Base-by-base conservation (phyloP, 2,797 vertebrate species). In the Pantherophis alleghaniensis region DNA sequence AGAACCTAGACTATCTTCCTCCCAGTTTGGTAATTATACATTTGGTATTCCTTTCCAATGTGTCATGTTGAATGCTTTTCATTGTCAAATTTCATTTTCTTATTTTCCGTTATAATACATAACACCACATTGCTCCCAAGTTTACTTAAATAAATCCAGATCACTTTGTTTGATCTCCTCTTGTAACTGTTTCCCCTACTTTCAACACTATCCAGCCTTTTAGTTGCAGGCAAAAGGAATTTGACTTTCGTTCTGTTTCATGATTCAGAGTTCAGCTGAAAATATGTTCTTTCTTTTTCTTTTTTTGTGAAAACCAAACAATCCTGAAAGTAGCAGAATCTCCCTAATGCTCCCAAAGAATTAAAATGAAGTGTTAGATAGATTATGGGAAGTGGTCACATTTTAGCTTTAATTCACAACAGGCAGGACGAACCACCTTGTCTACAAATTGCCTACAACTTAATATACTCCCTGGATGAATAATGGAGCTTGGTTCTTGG, bases 221-320 rank as follows among this genome's bases (percentile, higher is more conserved):
- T 90, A 93, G 87, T 90, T 94, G 93, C 95, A 95, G 95, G 92
- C 74, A 16, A 6, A 5, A 32, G 59, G 12, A n/a, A 32, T 28
- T 95, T 94, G 94, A 90, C 89, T 92, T 32, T 87, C 83, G 91
- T 95, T 92, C 91, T 87, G 20, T 90, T 96, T 95, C 91, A 94
- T 92, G 93, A 37, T 61, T 22, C 74, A 24, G 37, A 47, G 5
- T 86, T 32, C 51, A 61, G 51, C 93, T 95, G 69, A 91, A 95
- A 56, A 91, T 92, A 88, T 0, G 57, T 51, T 90, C 55, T 86
- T 22, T 93, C 51, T 89, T 2, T 93, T 51, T 86, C 3, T 20
- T n/a, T 57, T 61, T 61, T 61, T 47, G 22, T 28, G 32, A 7
- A 0, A 0, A 53, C 74, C 11, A 87, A 83, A 22, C 88, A 66